A percentile compares a stretch with the other conserved stretches of the same genome.
phyloP scores from a whole-genome alignment of 35 echinoderm and acorn worm genomes.

The Patiria miniata region DNA sequence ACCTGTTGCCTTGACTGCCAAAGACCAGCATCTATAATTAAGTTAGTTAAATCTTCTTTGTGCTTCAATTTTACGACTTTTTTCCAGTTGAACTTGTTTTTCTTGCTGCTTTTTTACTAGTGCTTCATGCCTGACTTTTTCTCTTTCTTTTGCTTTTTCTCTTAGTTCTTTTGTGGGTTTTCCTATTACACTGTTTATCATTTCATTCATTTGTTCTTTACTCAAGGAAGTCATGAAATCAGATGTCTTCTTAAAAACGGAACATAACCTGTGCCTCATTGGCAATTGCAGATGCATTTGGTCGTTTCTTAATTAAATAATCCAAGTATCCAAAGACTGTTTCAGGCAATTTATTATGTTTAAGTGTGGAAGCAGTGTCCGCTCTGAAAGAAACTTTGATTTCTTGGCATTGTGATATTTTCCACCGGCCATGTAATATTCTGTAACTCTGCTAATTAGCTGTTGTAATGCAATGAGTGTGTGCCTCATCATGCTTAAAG shows the following conservation, averaged over 20 bases:
- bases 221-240: background rate
- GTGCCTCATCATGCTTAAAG: background rate
- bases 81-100: constrained; percentile 15
- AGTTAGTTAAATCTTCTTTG: constrained; percentile 40
- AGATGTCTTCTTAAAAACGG: constrained; percentile 5
- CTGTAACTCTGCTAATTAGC: background rate
- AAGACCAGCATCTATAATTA: constrained; percentile 47
- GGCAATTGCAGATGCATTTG: constrained; percentile 29
- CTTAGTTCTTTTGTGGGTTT: background rate
- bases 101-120: constrained; percentile 15
- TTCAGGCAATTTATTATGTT: constrained; percentile 30
- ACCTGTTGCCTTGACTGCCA: constrained; percentile 44
- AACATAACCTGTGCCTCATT: constrained; percentile 58
- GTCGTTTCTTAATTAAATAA: constrained; percentile 37
- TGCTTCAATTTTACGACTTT: background rate
- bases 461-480: background rate
- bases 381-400: background rate
- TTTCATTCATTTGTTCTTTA: background rate
- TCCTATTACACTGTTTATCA: constrained; percentile 1
- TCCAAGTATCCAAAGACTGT: constrained; percentile 35
- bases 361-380: background rate
- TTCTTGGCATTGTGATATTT: background rate
- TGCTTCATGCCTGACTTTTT: background rate
- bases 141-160: constrained; percentile 26
- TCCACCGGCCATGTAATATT: background rate